Evolutionary conservation across 2,888 invertebrate species (phyloP), one percentile per base, ranked within the genome.

Genomic region (Dioctria rufipes): DNA sequence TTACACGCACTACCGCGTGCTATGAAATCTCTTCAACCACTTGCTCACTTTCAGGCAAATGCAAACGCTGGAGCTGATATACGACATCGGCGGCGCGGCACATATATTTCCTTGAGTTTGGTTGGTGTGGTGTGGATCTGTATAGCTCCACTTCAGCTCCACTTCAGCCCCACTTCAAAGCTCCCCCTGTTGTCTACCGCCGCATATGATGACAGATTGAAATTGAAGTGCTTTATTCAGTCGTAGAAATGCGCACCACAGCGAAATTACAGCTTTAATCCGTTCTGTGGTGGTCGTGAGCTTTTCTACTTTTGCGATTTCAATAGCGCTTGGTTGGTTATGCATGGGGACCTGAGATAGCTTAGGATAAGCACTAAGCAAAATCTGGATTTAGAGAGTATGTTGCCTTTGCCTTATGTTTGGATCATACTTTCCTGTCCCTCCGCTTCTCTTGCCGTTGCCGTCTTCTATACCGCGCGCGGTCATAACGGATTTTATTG

Each of bases 401-500:
- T 54, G 54, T 54, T 54, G 54, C 8, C 8, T 46, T 46, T 46
- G 5, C 54, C 11, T 54, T 11, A 54, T 25, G 25, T 11, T 54
- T 11, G 11, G 11, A 54, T 8, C 11, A 11, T 6, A 11, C 54
- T 54, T 54, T n/a, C 25, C 25, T 25, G 11, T 51, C 54, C 69
- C 40, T 46, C 63, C 37, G 9, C 37, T 4, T 61, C 49, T 25
- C 37, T 51, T 11, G 40, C 6, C 43, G 25, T 51, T 11, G 40
- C 6, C 43, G 46, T n/a, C 63, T 39, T 9, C 39, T 40, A 63
- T 25, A 25, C 25, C 0, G 25, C 25, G 8, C 11, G 25, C 67
- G 40, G 37, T 71, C 43, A 40, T 67, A 54, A 81, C 80, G 80
- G 83, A 83, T 83, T 84, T 84, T 84, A 83, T 83, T 83, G 83